These are phyloP conservation scores for Lissocephala sabroskyi DNA, from an alignment of 2,888 invertebrate species.

Conservation along the genomic window DNA sequence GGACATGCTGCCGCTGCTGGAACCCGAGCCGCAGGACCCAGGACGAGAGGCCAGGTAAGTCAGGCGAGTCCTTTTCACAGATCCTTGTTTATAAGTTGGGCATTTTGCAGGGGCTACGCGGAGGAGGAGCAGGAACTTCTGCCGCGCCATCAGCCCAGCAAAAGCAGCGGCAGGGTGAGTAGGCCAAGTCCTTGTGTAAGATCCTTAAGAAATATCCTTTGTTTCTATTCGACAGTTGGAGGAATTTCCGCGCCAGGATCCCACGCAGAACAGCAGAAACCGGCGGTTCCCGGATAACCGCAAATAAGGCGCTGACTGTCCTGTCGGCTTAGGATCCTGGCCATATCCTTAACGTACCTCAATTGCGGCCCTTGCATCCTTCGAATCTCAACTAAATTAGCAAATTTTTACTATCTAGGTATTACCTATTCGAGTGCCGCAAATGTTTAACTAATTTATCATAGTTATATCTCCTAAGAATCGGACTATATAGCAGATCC, in stretches of 20 bases:
- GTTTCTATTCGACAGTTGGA: slow-evolving; percentile 42
- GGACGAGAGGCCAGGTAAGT: slow-evolving; percentile 67
- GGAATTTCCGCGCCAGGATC: slow-evolving; percentile 69
- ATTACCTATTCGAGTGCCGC: too few relatives aligned
- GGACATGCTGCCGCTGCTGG: slow-evolving; percentile 74
- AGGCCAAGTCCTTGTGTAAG: too few relatives aligned
- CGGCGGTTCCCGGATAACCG: slow-evolving; percentile 66
- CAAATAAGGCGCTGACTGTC: slow-evolving; percentile 42
- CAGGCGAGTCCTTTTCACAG: neutral
- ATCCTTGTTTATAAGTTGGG: neutral
- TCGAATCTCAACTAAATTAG: too few relatives aligned
- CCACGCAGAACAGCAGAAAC: slow-evolving; percentile 57
- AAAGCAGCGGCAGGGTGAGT: slow-evolving; percentile 42
- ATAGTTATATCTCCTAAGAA: too few relatives aligned
- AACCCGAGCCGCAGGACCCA: slow-evolving; percentile 68
- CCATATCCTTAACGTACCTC: slow-evolving; percentile 59
- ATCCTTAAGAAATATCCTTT: neutral
- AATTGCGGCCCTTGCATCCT: too few relatives aligned
- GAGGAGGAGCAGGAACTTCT: slow-evolving; percentile 63
- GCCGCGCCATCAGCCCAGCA: slow-evolving; percentile 35
- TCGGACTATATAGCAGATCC: too few relatives aligned
- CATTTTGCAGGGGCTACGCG: slow-evolving; percentile 70
- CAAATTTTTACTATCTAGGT: too few relatives aligned
- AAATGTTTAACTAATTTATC: too few relatives aligned
- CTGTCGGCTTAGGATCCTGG: too few relatives aligned